A percentile compares a stretch with the other conserved stretches of the same genome.
phyloP scores from a whole-genome alignment of 2,113 vertebrate genomes.

The Triplophysa rosa region DNA sequence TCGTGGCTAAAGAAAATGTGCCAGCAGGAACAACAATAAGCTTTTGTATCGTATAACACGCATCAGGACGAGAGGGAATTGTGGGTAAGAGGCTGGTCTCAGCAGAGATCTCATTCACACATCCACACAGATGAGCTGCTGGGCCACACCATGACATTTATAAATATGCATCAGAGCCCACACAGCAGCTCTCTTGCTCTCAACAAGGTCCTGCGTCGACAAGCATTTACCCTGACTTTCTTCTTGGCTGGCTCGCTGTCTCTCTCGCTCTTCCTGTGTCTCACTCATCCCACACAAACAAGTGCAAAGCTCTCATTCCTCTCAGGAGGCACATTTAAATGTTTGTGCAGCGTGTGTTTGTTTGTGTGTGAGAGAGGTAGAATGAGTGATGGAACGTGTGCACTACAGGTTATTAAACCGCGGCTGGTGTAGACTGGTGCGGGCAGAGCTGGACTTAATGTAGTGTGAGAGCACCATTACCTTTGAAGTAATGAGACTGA shows the following conservation, averaged over 20 bases:
- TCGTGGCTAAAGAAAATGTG: background rate
- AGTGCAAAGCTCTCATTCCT: conserved; percentile 26
- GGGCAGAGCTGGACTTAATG: conserved; percentile 23
- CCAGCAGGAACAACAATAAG: background rate
- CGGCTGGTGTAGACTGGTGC: background rate
- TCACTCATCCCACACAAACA: conserved; percentile 35
- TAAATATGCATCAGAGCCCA: conserved; percentile 51
- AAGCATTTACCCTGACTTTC: conserved; percentile 28
- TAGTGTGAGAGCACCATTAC: conserved; percentile 25
- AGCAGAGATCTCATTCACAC: conserved; percentile 33
- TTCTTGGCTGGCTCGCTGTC: conserved; percentile 4
- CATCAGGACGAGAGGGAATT: background rate
- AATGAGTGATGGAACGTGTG: background rate
- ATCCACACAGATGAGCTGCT: conserved; percentile 35
- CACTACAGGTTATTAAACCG: conserved; percentile 29
- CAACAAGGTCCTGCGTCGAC: conserved; percentile 38
- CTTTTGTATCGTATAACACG: background rate
- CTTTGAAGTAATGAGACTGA: conserved; percentile 34
- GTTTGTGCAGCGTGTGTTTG: conserved; percentile 16
- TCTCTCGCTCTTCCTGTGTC: conserved; percentile 19
- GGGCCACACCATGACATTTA: conserved; percentile 52
- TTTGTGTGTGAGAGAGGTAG: background rate
- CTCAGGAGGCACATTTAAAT: conserved; percentile 25
- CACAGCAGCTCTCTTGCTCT: conserved; percentile 40
- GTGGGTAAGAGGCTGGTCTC: conserved; percentile 11